Percentiles rank a stretch among this genome's conserved stretches.
These are phyloP conservation scores for Coreoperca whiteheadi DNA, from an alignment of 2,113 vertebrate genomes.

Conservation along the genomic window DNA sequence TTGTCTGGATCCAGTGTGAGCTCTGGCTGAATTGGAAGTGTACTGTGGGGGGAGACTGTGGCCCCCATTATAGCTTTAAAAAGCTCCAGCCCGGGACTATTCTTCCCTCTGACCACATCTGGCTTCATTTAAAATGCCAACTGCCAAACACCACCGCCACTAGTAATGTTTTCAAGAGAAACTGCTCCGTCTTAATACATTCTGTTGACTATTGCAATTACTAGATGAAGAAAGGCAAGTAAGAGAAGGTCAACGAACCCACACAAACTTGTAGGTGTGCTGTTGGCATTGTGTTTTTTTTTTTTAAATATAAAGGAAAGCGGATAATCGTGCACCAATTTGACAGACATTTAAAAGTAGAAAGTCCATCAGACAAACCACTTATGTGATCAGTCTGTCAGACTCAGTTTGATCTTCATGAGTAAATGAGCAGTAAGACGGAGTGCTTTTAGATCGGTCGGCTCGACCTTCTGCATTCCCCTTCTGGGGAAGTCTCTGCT, in stretches of 20 bases:
- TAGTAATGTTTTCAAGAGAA: background rate
- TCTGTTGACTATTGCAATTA: background rate
- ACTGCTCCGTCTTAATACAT: background rate
- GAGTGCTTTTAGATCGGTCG: background rate
- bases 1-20: background rate
- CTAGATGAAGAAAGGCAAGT: background rate
- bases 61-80: no score
- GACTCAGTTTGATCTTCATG: background rate
- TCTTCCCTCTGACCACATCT: background rate
- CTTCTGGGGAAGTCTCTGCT: constrained; percentile 14
- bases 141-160: background rate
- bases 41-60: background rate
- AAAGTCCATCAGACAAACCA: background rate
- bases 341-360: background rate
- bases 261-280: background rate
- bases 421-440: background rate
- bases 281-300: background rate
- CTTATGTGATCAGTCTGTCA: background rate
- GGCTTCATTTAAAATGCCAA: background rate
- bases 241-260: background rate
- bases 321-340: background rate
- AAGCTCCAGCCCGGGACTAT: background rate
- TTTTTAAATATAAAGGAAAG: background rate
- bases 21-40: background rate
- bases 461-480: background rate